These are phyloP conservation scores for Petrosia ficiformis DNA, from an alignment of 37 sponge, comb jelly and placozoan genomes.

Conservation along the genomic window DNA sequence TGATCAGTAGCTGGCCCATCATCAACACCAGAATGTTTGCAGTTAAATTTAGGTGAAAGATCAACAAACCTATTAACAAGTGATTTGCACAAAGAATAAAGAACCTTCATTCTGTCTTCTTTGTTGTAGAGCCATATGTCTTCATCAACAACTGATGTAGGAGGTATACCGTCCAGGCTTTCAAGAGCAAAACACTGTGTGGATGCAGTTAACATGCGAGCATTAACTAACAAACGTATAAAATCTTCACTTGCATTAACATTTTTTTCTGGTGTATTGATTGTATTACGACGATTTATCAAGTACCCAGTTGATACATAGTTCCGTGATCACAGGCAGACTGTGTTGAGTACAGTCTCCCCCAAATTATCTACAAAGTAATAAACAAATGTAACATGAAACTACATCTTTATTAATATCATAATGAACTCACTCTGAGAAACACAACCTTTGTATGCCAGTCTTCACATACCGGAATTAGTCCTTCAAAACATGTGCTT, in stretches of 20 bases:
- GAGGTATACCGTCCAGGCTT: no score
- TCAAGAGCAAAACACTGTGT: constrained; percentile 28
- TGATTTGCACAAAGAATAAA: not conserved
- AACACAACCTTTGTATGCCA: constrained; percentile 1
- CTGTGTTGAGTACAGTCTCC: constrained; percentile 16
- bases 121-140: not conserved
- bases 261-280: constrained; percentile 2
- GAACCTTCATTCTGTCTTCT: not conserved
- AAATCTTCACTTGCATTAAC: constrained; percentile 37
- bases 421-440: constrained; percentile 5
- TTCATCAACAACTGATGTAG: constrained; percentile 4
- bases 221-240: constrained; percentile 12
- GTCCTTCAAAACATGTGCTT: not conserved
- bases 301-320: constrained; percentile 51
- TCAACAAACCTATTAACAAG: constrained; percentile 5
- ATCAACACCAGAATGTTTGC: no score
- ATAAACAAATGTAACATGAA: no score
- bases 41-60: not conserved
- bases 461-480: constrained; percentile 13
- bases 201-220: constrained; percentile 38
- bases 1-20: not conserved
- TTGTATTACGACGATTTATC: constrained; percentile 43
- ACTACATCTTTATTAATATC: no score
- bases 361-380: constrained; percentile 49
- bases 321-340: constrained; percentile 39